These are phyloP conservation scores for Atta texana DNA, from an alignment of 1,140 invertebrate species.

Conservation along the genomic window DNA sequence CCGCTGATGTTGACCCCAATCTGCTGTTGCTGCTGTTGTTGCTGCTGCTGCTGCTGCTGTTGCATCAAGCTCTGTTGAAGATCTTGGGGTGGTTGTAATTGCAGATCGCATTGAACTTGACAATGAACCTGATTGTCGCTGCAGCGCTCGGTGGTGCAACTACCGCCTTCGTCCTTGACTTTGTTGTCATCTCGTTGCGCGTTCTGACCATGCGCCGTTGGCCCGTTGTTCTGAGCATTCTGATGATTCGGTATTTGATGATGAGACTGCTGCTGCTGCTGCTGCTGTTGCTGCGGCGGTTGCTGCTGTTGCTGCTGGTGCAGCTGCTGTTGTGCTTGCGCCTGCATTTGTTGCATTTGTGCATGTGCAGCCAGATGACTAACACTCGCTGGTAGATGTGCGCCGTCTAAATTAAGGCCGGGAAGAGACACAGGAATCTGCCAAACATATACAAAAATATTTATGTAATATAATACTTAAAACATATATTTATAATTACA, in stretches of 20 bases:
- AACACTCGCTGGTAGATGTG: conserved; percentile 82
- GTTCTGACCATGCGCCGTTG: conserved; percentile 79
- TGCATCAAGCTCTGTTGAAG: conserved; percentile 85
- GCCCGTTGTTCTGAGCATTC: conserved; percentile 80
- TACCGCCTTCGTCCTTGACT: conserved; percentile 83
- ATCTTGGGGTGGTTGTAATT: conserved; percentile 84
- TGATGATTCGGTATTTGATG: conserved; percentile 85
- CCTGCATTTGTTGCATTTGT: conserved; percentile 85
- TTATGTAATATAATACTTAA: conserved; percentile 19
- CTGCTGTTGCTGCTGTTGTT: conserved; percentile 77
- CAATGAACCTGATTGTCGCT: conserved; percentile 85
- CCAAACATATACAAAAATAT: conserved; percentile 38
- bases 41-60: conserved; percentile 81
- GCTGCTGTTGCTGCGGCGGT: conserved; percentile 68
- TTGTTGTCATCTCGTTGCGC: conserved; percentile 83
- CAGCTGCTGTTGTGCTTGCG: conserved; percentile 82
- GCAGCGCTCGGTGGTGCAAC: conserved; percentile 83
- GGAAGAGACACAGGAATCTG: conserved; percentile 85
- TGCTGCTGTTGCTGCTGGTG: conserved; percentile 77
- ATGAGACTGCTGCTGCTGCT: conserved; percentile 81
- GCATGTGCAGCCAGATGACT: conserved; percentile 84
- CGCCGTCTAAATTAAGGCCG: conserved; percentile 84
- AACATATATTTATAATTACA: not conserved
- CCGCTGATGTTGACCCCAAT: conserved; percentile 82
- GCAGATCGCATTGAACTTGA: conserved; percentile 84